A percentile compares a stretch with the other conserved stretches of the same genome.
Conservation (phyloP, 2,113 vertebrate genomes). For the Arenaria interpres region DNA sequence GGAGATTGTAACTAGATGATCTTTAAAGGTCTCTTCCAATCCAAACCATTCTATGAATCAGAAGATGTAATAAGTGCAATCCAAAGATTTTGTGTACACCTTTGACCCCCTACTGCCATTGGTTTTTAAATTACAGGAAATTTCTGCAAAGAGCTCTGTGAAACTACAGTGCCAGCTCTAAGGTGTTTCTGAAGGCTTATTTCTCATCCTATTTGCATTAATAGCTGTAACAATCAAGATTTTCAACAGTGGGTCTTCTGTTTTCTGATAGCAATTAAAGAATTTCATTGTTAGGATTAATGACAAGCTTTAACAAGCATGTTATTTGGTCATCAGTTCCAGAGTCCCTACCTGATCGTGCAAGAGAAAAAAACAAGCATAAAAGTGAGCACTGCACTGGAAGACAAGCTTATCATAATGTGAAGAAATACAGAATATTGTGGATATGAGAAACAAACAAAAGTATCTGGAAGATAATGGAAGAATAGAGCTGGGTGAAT, state of each 20-base stretch:
- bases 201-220: neutral
- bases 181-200: neutral
- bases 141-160: neutral
- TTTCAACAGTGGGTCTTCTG: neutral
- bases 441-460: neutral
- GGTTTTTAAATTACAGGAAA: neutral
- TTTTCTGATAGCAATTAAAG: neutral
- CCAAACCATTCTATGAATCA: neutral
- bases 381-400: neutral
- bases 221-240: neutral
- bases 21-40: neutral
- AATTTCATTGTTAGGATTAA: neutral
- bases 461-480: neutral
- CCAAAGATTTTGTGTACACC: neutral
- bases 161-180: neutral
- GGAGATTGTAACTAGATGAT: neutral
- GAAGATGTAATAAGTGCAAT: neutral
- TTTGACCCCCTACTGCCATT: accelerated
- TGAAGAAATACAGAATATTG: neutral
- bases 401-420: neutral
- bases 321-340: neutral
- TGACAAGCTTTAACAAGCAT: neutral
- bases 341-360: neutral
- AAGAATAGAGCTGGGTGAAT: neutral
- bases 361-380: neutral